phyloP scores from a whole-genome alignment of 2,888 invertebrate genomes.

The Ommatoiulus sabulosus region DNA sequence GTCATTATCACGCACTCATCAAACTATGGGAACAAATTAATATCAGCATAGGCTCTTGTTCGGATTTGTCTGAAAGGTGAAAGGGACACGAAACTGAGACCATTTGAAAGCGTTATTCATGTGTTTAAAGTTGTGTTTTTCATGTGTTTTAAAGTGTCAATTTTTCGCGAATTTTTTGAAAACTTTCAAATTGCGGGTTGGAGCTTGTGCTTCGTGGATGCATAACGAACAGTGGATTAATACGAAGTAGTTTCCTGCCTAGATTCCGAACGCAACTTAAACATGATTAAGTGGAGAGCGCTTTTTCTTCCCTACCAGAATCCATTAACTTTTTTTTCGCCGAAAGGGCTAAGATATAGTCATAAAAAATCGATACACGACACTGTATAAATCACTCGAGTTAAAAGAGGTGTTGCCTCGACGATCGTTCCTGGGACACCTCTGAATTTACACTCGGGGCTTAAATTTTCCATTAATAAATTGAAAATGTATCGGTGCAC shows the following conservation, averaged over 20 bases:
- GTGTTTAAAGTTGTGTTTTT: not conserved
- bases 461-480: constrained; percentile 9
- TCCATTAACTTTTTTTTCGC: constrained; percentile 34
- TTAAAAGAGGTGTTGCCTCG: not conserved
- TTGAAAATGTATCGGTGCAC: not conserved
- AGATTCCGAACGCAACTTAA: not conserved
- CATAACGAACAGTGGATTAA: not conserved
- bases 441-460: not conserved
- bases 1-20: constrained; percentile 31
- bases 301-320: not conserved
- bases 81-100: not conserved
- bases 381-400: constrained; percentile 24
- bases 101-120: not conserved
- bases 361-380: constrained; percentile 17
- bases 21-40: constrained; percentile 43
- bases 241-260: not conserved
- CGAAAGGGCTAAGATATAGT: constrained; percentile 9
- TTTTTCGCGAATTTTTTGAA: not conserved
- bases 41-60: constrained; percentile 43
- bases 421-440: not conserved
- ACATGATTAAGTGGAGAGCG: constrained; percentile 24
- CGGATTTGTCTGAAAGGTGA: constrained; percentile 5
- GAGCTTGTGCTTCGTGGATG: not conserved
- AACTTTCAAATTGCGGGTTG: not conserved
- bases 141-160: not conserved